Percentiles rank a stretch among this genome's conserved stretches.
phyloP scores from a whole-genome alignment of 2,797 vertebrate genomes.

The Eulemur albifrons region DNA sequence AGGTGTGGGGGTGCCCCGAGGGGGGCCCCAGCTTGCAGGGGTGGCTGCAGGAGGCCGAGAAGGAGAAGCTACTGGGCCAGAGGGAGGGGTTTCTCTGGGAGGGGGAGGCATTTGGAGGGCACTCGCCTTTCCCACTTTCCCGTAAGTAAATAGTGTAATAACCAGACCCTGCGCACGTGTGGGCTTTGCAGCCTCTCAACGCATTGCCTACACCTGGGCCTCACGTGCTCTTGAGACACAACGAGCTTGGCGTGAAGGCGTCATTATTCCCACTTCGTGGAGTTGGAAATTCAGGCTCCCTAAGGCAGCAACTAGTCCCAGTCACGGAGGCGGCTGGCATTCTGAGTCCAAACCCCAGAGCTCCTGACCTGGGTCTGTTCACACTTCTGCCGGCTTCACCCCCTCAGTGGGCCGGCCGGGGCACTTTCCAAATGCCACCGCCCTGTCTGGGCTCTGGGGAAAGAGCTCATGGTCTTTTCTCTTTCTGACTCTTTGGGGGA shows the following conservation, averaged over 20 bases:
- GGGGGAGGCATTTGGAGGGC: background rate
- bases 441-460: background rate
- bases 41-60: background rate
- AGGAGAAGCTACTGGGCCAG: background rate
- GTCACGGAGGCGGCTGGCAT: accelerated
- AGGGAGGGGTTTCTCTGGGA: background rate
- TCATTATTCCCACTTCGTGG: background rate
- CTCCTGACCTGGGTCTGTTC: background rate
- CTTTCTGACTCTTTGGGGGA: background rate
- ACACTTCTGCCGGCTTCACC: background rate
- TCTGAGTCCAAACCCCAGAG: background rate
- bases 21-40: background rate
- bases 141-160: background rate
- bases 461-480: no score
- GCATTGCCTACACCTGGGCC: background rate
- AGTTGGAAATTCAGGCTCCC: background rate
- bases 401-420: background rate
- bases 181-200: background rate
- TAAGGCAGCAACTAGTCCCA: background rate
- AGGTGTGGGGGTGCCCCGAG: background rate
- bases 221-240: background rate
- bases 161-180: background rate
- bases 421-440: background rate
- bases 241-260: background rate
- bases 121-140: background rate